Evolutionary conservation across 2,113 vertebrate species (phyloP), one percentile per base, ranked within the genome.

Genomic region (Pterocles gutturalis): DNA sequence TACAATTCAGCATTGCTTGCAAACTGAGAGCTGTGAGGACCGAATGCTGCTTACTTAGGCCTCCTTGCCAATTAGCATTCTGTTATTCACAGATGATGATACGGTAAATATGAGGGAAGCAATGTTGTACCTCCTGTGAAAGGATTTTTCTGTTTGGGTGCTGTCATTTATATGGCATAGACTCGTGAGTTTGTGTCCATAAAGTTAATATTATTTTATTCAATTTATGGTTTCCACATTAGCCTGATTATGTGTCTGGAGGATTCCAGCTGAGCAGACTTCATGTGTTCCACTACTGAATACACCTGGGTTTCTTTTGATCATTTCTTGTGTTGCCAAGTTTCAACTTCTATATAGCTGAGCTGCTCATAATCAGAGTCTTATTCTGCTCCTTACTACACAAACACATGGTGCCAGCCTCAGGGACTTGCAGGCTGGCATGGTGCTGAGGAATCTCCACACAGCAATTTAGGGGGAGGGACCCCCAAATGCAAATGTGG

Each of bases 321-420:
- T 82, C 9, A 11, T 31, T 85, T 91, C 84, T 57, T 46, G 14
- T 31, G 57, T 87, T 76, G 34, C 48, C 3, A 25, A 86, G 48
- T 87, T 81, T 83, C 45, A 90, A 15, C 29, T 64, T 84, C 28
- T 36, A 13, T 43, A 19, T 20, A 91, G 33, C 28, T 33, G 75
- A 62, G 45, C 33, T 66, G 18, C 22, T 86, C 43, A 12, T 25
- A 87, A 65, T 55, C 29, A 69, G 71, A 77, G 11, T 24, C 82
- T 87, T 60, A 41, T 60, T 93, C 34, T 49, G 8, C 54, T 88
- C 16, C 16, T 89, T 55, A 19, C 48, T 90, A 38, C 13, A 33
- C 28, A 73, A 70, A 43, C 1, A 1, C 0, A 2, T 2, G 3
- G 43, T 65, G 9, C 22, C 1, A 0, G 36, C 46, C 24, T 41